Evolutionary conservation across 2,797 vertebrate species (phyloP).

Genomic region (Novumbra hubbsi): DNA sequence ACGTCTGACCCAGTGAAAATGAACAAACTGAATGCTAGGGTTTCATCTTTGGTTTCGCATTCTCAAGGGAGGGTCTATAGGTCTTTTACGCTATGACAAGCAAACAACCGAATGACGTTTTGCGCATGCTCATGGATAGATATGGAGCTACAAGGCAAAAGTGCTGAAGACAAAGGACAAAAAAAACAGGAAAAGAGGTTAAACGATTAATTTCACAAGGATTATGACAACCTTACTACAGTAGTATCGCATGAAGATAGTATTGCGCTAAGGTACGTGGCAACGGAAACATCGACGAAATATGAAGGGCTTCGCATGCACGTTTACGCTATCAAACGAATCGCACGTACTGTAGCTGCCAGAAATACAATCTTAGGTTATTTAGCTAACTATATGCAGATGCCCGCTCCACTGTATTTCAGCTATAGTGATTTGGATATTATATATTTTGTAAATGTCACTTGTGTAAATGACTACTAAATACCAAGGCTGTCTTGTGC

Average conservation of each 20-base stretch:
- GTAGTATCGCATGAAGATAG: background rate
- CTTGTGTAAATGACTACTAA: background rate
- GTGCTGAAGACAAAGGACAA: slow-evolving; percentile 74
- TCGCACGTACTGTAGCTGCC: slow-evolving; percentile 48
- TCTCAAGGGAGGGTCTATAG: slow-evolving; percentile 51
- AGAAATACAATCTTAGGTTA: background rate
- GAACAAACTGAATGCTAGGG: slow-evolving; percentile 14
- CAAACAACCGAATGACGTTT: slow-evolving; percentile 54
- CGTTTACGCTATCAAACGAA: slow-evolving; percentile 37
- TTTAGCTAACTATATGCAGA: no score
- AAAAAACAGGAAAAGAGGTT: slow-evolving; percentile 34
- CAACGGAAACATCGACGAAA: slow-evolving; percentile 20
- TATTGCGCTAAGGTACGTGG: slow-evolving; percentile 38
- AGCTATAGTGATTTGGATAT: slow-evolving; percentile 5
- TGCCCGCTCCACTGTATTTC: slow-evolving; percentile 9
- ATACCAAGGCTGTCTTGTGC: background rate
- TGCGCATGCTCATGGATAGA: slow-evolving; percentile 72
- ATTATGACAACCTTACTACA: background rate
- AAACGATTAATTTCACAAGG: background rate
- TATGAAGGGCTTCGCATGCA: slow-evolving; percentile 22
- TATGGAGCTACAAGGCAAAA: slow-evolving; percentile 63
- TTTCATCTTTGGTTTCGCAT: slow-evolving; percentile 33
- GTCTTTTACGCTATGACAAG: slow-evolving; percentile 65
- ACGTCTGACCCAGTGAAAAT: slow-evolving; percentile 13
- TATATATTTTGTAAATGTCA: background rate